Base-by-base conservation (phyloP, 2,797 vertebrate genomes). In the Echeneis naucrates region DNA sequence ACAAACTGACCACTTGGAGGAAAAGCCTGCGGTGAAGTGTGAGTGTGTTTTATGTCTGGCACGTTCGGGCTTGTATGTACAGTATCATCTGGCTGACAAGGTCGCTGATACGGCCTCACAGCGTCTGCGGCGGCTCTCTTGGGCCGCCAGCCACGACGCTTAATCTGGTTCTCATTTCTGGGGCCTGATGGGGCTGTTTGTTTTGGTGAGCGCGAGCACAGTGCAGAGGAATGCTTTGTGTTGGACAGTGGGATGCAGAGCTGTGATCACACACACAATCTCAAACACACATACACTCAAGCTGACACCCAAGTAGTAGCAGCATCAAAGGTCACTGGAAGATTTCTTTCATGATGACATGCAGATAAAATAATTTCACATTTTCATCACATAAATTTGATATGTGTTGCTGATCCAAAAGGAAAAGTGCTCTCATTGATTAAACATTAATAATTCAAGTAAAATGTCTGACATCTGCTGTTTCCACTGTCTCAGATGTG, bases 141-240 rank as follows among this genome's bases (percentile, higher is more conserved):
- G 64, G 84, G 86, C 84, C 35, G 78, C 32, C 14, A 65, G 88
- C 84, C 87, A 78, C 61, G 16, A n/a, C 17, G 69, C 77, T 77
- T 84, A 88, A 90, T 94, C 92, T 93, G 92, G 84, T 92, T 88
- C 89, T 93, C 87, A 89, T 93, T 92, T 92, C 56, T 72, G 83
- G 77, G 80, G 74, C 72, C 84, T 87, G 87, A 89, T 83, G 81
- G 89, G 88, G 85, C 71, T 78, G 85, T 93, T 93, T 92, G 86
- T 93, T 93, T 92, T 91, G 87, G 82, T 81, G 88, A 84, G 85
- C 64, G 71, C 61, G 72, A 86, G 83, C 83, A 68, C 80, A 86
- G 83, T 57, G 71, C 68, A 44, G 70, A 89, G 87, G 87, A 91
- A 89, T 90, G 87, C 84, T 89, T 83, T 88, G 75, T 86, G 85